Evolutionary conservation across 2,797 vertebrate genomes (phyloP).

Genomic region (Melanotaenia boesemani): DNA sequence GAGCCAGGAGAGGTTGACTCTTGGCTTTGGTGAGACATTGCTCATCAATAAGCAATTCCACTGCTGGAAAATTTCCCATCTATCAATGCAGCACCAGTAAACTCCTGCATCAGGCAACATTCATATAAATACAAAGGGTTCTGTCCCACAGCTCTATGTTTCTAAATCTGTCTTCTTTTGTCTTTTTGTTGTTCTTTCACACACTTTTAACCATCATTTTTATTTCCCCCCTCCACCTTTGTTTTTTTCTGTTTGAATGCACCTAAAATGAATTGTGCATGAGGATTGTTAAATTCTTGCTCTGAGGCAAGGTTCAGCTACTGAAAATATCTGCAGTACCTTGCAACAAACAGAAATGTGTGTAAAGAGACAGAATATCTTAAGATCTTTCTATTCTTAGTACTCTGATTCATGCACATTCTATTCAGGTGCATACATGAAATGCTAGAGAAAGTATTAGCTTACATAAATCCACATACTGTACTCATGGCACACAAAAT

Average conservation of each 20-base stretch:
- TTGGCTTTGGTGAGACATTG: constrained; percentile 54
- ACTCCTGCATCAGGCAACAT: not conserved
- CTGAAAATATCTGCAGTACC: not conserved
- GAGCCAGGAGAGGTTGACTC: constrained; percentile 58
- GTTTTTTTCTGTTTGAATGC: constrained; percentile 9
- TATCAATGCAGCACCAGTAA: constrained; percentile 36
- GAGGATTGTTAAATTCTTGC: constrained; percentile 4
- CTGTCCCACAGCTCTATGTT: not conserved
- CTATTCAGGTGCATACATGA: not conserved
- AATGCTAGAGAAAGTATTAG: not conserved
- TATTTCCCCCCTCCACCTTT: not conserved
- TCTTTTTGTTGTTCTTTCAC: not conserved
- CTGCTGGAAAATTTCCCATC: constrained; percentile 41
- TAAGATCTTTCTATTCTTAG: constrained; percentile 17
- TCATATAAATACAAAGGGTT: not conserved
- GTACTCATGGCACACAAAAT: not conserved
- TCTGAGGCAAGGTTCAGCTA: constrained; percentile 7
- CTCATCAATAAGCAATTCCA: constrained; percentile 68
- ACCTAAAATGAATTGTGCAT: constrained; percentile 7
- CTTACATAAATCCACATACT: constrained; percentile 13
- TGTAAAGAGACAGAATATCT: not conserved
- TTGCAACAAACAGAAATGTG: constrained; percentile 5
- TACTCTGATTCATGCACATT: constrained; percentile 17
- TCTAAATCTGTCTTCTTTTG: not conserved
- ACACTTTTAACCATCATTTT: not conserved